Conservation (phyloP, 53 echinoderm and acorn worm species). For the Stichopus horrens region DNA sequence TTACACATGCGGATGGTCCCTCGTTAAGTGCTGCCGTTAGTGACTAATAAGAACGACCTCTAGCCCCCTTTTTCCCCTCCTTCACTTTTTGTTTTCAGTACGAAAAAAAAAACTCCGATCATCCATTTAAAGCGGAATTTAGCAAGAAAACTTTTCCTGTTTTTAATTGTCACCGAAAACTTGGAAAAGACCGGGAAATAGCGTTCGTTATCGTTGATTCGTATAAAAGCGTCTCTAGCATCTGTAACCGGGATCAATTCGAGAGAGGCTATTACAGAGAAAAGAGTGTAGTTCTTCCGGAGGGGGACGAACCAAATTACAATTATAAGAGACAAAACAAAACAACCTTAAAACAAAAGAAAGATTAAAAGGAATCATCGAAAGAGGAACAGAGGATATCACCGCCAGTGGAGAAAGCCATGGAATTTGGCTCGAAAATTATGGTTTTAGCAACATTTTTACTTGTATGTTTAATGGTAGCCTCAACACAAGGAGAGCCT, state of each 20-base stretch:
- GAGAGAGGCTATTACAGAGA: conserved; percentile 23
- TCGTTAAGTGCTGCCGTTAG: conserved; percentile 25
- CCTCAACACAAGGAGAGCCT: conserved; percentile 35
- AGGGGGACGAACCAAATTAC: not conserved
- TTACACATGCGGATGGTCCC: conserved; percentile 23
- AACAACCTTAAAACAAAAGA: not conserved
- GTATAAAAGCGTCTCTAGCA: conserved; percentile 1
- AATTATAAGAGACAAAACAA: not conserved
- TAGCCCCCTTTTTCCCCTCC: not conserved
- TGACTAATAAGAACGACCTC: conserved; percentile 26
- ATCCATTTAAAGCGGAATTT: no score
- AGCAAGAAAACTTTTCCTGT: not conserved
- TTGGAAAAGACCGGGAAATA: conserved; percentile 7
- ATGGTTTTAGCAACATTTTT: conserved; percentile 44
- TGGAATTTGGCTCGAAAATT: conserved; percentile 50
- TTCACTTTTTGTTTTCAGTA: no score
- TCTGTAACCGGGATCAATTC: not conserved
- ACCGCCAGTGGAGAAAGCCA: conserved; percentile 6
- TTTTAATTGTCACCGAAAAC: not conserved
- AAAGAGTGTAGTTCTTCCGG: conserved; percentile 17
- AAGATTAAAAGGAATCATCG: not conserved
- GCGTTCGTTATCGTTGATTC: not conserved
- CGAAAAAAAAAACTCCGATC: no score
- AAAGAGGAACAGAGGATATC: not conserved
- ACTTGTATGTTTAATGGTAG: conserved; percentile 50